phyloP scores from a whole-genome alignment of 2,113 vertebrate genomes.

The Solenodon paradoxus region DNA sequence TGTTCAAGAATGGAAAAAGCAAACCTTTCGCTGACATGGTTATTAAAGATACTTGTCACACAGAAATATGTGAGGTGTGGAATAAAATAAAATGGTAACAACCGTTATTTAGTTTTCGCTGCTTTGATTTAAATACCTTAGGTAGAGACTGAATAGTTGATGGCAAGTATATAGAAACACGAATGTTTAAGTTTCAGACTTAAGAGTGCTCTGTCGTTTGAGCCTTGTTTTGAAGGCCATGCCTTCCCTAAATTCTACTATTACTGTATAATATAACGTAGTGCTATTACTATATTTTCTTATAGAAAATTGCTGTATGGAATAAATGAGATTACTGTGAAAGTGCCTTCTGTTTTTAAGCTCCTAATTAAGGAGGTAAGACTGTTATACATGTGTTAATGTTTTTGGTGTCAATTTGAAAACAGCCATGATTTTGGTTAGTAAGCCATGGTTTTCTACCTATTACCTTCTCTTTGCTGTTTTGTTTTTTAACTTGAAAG shows the following conservation, averaged over 20 bases:
- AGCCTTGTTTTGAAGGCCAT: conserved; percentile 19
- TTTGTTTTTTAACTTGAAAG: neutral
- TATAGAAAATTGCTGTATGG: conserved; percentile 95
- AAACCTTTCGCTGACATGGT: neutral
- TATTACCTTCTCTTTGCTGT: neutral
- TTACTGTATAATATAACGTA: neutral
- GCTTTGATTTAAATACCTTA: neutral
- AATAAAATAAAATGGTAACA: neutral
- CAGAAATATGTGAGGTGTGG: neutral
- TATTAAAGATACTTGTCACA: neutral
- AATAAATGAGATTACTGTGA: conserved; percentile 97
- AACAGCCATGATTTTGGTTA: conserved; percentile 33
- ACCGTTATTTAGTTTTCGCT: neutral
- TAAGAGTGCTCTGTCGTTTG: conserved; percentile 11
- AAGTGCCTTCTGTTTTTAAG: conserved; percentile 99
- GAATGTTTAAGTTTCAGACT: neutral
- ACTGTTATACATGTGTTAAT: neutral
- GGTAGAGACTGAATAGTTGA: conserved; percentile 15
- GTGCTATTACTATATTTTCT: conserved; percentile 59
- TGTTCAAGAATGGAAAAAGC: conserved; percentile 8
- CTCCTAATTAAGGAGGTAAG: conserved; percentile 99
- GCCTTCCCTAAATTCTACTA: neutral
- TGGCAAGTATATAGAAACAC: neutral
- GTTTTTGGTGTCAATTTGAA: conserved; percentile 21
- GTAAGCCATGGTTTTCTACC: conserved; percentile 15